These are phyloP conservation scores for Hyperoplus lanceolatus DNA, from an alignment of 2,797 vertebrate genomes.

Conservation along the genomic window DNA sequence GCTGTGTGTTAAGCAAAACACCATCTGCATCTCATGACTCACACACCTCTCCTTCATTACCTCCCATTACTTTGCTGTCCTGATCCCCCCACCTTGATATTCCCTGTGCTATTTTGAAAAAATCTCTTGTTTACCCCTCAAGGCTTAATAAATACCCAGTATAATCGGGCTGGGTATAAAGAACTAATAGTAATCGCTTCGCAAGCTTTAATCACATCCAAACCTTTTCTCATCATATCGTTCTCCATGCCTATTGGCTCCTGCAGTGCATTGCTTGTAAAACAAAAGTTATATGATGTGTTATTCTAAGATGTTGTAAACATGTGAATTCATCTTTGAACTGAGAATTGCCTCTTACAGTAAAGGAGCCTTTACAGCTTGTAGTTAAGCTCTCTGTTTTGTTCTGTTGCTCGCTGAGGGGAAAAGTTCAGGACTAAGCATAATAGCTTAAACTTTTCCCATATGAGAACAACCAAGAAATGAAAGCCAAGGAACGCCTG, in stretches of 20 bases:
- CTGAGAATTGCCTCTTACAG: not conserved
- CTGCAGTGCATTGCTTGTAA: not conserved
- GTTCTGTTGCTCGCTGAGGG: conserved; percentile 11
- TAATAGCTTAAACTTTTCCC: conserved; percentile 56
- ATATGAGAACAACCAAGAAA: conserved; percentile 49
- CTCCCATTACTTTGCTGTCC: not conserved
- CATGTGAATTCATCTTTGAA: not conserved
- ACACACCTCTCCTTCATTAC: conserved; percentile 14
- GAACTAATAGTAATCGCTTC: conserved; percentile 1
- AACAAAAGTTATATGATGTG: not conserved
- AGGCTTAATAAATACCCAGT: conserved; percentile 36
- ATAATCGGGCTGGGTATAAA: conserved; percentile 12
- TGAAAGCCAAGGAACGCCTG: conserved; percentile 42
- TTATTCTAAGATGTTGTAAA: conserved; percentile 13
- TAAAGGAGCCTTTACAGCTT: conserved; percentile 34
- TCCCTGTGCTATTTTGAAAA: conserved; percentile 16
- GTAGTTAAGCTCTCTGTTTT: conserved; percentile 38
- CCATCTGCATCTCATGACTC: conserved; percentile 51
- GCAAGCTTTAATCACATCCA: conserved; percentile 19
- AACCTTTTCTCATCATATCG: not conserved
- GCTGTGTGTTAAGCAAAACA: conserved; percentile 29
- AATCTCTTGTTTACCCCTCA: conserved; percentile 39
- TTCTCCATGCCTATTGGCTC: not conserved
- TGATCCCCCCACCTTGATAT: conserved; percentile 16
- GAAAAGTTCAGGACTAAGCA: conserved; percentile 38